Evolutionary conservation across 2,888 invertebrate species (phyloP).

Genomic region (Ophraella communa): DNA sequence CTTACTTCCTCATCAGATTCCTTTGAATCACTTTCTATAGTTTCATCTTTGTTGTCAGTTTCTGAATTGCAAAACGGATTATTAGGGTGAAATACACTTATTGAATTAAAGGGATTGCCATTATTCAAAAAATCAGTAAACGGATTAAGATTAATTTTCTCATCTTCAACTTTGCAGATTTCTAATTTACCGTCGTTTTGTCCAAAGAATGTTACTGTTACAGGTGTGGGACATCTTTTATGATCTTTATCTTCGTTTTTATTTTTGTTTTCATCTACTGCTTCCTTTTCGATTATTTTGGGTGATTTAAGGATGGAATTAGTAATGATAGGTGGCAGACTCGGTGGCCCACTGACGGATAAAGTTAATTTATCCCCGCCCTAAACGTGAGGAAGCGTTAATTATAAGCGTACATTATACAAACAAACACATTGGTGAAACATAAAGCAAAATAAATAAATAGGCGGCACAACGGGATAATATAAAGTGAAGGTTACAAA

Average conservation of each 20-base stretch:
- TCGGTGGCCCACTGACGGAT: conserved; percentile 65
- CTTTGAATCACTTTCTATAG: conserved; percentile 19
- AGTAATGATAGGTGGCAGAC: conserved; percentile 38
- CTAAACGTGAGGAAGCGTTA: conserved; percentile 54
- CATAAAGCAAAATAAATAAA: neutral
- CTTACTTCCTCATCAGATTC: conserved; percentile 34
- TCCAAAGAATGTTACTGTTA: conserved; percentile 68
- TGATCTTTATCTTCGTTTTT: conserved; percentile 45
- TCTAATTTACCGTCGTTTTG: conserved; percentile 53
- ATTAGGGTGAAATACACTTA: conserved; percentile 47
- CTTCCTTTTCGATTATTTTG: conserved; percentile 51
- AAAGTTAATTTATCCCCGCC: conserved; percentile 75
- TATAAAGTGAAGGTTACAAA: no score
- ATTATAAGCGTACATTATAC: conserved; percentile 27
- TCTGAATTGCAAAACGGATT: conserved; percentile 52
- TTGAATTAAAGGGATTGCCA: conserved; percentile 58
- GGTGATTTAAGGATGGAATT: conserved; percentile 39
- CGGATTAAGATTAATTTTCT: conserved; percentile 50
- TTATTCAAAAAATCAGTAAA: conserved; percentile 49
- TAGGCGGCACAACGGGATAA: no score
- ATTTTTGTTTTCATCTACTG: conserved; percentile 47
- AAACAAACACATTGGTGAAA: neutral
- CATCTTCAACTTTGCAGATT: conserved; percentile 45
- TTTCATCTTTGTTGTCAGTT: conserved; percentile 38
- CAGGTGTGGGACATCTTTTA: conserved; percentile 61